Evolutionary conservation across 2,888 invertebrate species (phyloP), one percentile per base, ranked within the genome.

Genomic region (Drosophila kambysellisi): DNA sequence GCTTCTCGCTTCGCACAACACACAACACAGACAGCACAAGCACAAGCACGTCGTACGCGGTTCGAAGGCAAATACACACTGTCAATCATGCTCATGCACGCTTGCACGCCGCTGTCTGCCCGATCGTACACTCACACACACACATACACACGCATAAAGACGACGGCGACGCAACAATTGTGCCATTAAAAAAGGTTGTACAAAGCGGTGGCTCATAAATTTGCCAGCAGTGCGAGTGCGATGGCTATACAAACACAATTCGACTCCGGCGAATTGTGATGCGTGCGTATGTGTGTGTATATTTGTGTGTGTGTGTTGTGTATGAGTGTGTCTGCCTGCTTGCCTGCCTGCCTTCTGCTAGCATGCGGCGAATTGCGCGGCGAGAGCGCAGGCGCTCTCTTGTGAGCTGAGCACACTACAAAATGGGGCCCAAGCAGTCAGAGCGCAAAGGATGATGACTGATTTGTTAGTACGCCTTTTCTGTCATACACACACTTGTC

Each of bases 11-110:
- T 82, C 88, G 79, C 88, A 79, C 88, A 85, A 76, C 88, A 79
- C 88, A 85, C 85, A 90, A 88, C 88, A 87, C 84, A 90, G 84
- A 84, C 75, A 82, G 85, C 89, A 87, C 86, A 83, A 84, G 85
- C 85, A 90, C 89, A 92, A 82, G 82, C 92, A 92, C 93, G 93
- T 93, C 93, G 93, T 93, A 93, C 93, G 92, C 93, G 93, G 91
- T 93, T 93, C 93, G 93, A 92, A 92, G 93, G 92, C 93, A 93
- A 93, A 93, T 93, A 93, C 93, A 93, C 93, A 93, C 93, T 93
- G 93, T 79, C 79, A 79, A 79, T 79, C 79, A 79, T 79, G 76
- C 76, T 82, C 82, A 82, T 82, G 80, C 81, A 76, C 79, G 72
- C 72, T 74, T 76, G 74, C 79, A 60, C 82, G 69, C 64, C 81